phyloP scores from a whole-genome alignment of 2,888 invertebrate species.

The Notodonta dromedarius region DNA sequence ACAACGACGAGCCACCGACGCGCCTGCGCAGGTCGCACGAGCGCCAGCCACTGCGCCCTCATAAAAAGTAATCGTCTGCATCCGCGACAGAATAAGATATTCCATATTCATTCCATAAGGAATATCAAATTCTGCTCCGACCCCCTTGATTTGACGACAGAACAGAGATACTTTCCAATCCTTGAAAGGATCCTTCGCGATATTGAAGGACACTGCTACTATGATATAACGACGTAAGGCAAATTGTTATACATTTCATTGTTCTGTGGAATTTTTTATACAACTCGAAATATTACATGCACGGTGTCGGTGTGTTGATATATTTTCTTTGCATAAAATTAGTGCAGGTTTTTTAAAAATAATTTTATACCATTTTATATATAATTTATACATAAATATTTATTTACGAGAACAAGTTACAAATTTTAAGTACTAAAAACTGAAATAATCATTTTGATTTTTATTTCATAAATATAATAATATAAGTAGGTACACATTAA shows the following conservation, averaged over 20 bases:
- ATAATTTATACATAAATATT: constrained; percentile 50
- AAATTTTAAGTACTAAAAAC: constrained; percentile 48
- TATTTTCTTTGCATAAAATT: constrained; percentile 40
- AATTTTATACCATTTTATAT: constrained; percentile 47
- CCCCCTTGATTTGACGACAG: constrained; percentile 19
- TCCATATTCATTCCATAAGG: constrained; percentile 23
- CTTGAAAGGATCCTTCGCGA: constrained; percentile 23
- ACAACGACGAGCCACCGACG: constrained; percentile 67
- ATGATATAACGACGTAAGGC: constrained; percentile 8
- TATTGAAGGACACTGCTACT: constrained; percentile 18
- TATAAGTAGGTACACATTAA: neutral
- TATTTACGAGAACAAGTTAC: constrained; percentile 34
- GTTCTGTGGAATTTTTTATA: constrained; percentile 19
- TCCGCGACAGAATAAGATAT: constrained; percentile 20
- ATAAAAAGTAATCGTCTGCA: constrained; percentile 48
- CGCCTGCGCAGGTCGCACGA: constrained; percentile 63
- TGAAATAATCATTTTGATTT: constrained; percentile 18
- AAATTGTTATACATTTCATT: constrained; percentile 8
- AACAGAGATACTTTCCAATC: constrained; percentile 14
- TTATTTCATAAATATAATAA: constrained; percentile 17
- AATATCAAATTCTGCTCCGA: constrained; percentile 28
- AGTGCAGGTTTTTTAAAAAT: constrained; percentile 42
- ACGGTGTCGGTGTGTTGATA: constrained; percentile 43
- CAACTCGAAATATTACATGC: constrained; percentile 22
- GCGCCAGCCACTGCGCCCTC: constrained; percentile 38